A percentile compares a stretch with the other conserved stretches of the same genome.
phyloP scores from a whole-genome alignment of 2,888 invertebrate genomes.

The Digitonthophagus gazella region DNA sequence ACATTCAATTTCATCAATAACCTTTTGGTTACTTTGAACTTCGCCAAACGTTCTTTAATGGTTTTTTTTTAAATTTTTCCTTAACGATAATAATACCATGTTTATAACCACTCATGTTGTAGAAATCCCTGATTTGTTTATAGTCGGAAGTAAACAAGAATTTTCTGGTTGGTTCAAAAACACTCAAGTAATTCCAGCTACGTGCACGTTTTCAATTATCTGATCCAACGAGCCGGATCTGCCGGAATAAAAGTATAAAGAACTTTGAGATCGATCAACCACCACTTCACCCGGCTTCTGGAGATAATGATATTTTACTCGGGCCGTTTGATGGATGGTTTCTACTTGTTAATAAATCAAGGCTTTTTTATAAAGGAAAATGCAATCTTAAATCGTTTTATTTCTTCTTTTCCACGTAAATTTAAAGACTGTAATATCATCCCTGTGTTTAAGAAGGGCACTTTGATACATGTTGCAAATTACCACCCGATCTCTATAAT shows the following conservation, averaged over 20 bases:
- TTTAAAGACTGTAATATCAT: too few species aligned
- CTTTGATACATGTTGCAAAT: too few species aligned
- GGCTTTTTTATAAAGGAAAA: too few species aligned
- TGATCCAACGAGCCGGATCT: conserved; percentile 65
- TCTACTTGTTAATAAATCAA: conserved; percentile 67
- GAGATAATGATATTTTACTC: conserved; percentile 70
- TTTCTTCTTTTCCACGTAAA: too few species aligned
- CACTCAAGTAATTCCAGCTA: conserved; percentile 68
- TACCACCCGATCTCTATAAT: too few species aligned
- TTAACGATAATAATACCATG: conserved; percentile 52
- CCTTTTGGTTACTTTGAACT: conserved; percentile 59
- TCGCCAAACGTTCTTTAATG: conserved; percentile 73
- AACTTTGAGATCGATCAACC: conserved; percentile 64
- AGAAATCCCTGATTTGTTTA: conserved; percentile 72
- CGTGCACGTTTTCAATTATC: conserved; percentile 64
- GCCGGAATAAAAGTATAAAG: conserved; percentile 70
- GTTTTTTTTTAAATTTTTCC: conserved; percentile 60
- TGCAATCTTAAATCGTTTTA: too few species aligned
- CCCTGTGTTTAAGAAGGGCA: too few species aligned
- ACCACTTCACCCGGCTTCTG: conserved; percentile 77
- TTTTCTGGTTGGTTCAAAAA: conserved; percentile 74
- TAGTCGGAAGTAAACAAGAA: conserved; percentile 74
- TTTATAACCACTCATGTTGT: conserved; percentile 71
- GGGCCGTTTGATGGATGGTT: conserved; percentile 53
- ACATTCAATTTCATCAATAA: conserved; percentile 40